Percentiles rank a stretch among this genome's conserved stretches.
Conservation (phyloP, 2,113 vertebrate species). For the Pycnonotus jocosus region DNA sequence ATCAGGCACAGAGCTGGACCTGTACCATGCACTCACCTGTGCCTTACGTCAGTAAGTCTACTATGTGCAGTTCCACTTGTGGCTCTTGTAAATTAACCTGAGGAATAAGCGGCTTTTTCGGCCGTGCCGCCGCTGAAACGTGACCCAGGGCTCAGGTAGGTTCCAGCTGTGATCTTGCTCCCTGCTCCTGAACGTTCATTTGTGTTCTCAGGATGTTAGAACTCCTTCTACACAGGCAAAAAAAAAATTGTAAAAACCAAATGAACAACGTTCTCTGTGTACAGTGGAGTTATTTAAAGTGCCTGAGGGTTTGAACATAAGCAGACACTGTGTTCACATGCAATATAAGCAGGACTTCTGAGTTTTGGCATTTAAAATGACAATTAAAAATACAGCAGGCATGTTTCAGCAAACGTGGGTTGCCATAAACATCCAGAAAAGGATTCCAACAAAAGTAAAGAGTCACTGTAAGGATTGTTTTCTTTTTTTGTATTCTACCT, state of each 20-base stretch:
- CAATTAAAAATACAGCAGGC: conserved; percentile 58
- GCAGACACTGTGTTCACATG: conserved; percentile 57
- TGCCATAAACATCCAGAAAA: conserved; percentile 40
- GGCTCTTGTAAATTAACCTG: not conserved
- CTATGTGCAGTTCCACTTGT: not conserved
- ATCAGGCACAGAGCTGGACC: conserved; percentile 31
- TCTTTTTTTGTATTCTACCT: not conserved
- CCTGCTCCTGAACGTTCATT: conserved; percentile 50
- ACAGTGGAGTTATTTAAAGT: conserved; percentile 70
- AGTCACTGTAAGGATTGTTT: not conserved
- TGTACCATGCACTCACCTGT: conserved; percentile 31
- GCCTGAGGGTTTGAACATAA: conserved; percentile 73
- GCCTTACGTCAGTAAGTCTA: conserved; percentile 28
- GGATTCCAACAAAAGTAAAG: conserved; percentile 6
- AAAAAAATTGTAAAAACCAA: conserved; percentile 68
- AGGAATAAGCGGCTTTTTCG: not conserved
- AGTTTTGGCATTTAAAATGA: conserved; percentile 59
- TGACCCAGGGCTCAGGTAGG: conserved; percentile 51
- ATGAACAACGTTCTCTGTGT: conserved; percentile 71
- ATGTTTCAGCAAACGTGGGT: conserved; percentile 37
- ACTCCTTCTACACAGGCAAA: conserved; percentile 58
- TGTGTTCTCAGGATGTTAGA: conserved; percentile 5
- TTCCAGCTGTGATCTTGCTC: conserved; percentile 45
- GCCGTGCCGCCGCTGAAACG: not conserved
- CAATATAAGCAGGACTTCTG: conserved; percentile 63